A percentile compares a stretch with the other conserved stretches of the same genome.
Conservation (phyloP, 2,888 invertebrate species). For the Macrostomum cliftonense region DNA sequence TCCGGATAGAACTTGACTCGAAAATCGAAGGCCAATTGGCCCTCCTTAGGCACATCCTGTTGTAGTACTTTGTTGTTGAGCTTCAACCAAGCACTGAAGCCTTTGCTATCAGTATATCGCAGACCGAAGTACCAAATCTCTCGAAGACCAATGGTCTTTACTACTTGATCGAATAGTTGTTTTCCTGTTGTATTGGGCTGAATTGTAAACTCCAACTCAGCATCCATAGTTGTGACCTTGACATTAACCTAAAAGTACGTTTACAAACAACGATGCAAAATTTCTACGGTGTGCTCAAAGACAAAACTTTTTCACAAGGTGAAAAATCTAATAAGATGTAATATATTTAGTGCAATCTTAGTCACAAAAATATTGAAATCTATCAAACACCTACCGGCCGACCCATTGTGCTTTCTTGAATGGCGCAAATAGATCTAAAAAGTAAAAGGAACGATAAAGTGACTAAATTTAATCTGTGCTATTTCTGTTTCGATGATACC, state of each 20-base stretch:
- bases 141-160: conserved; percentile 57
- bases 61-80: conserved; percentile 78
- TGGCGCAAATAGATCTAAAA: too few species aligned
- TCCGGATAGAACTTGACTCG: conserved; percentile 11
- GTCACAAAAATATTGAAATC: too few species aligned
- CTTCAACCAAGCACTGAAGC: conserved; percentile 89
- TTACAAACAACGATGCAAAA: background rate
- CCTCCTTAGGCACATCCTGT: conserved; percentile 1
- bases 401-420: too few species aligned
- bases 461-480: too few species aligned
- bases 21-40: conserved; percentile 4
- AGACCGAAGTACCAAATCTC: conserved; percentile 98
- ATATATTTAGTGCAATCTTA: too few species aligned
- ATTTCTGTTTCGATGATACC: too few species aligned
- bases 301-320: too few species aligned
- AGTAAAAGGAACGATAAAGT: too few species aligned
- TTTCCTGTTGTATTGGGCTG: conserved; percentile 98
- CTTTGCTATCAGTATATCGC: conserved; percentile 89
- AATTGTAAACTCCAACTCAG: conserved; percentile 99
- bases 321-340: too few species aligned
- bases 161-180: conserved; percentile 85
- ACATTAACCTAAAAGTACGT: conserved; percentile 58
- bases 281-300: too few species aligned
- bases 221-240: conserved; percentile 99
- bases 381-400: too few species aligned